phyloP scores from a whole-genome alignment of 37 sponge, comb jelly and placozoan species.

The Spongilla lacustris region DNA sequence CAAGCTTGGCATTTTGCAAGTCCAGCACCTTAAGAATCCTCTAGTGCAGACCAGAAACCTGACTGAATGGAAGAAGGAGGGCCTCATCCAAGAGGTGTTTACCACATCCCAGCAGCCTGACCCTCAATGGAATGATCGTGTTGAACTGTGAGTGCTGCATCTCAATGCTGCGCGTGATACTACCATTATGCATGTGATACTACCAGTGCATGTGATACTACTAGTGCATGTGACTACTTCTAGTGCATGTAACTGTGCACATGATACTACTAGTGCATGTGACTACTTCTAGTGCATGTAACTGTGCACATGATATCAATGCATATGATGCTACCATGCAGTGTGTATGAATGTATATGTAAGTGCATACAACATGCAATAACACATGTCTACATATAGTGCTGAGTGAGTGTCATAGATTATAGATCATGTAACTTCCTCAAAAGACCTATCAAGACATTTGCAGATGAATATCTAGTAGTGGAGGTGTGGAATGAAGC shows the following conservation, averaged over 20 bases:
- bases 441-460: conserved; percentile 22
- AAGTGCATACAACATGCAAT: too few relatives aligned
- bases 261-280: too few relatives aligned
- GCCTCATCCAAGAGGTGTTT: background rate
- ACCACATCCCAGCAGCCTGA: background rate
- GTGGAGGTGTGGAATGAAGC: conserved; percentile 44
- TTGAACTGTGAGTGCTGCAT: background rate
- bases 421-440: background rate
- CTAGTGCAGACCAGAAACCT: background rate
- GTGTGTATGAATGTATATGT: too few relatives aligned
- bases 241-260: too few relatives aligned
- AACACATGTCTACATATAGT: too few relatives aligned
- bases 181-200: background rate
- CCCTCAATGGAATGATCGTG: background rate
- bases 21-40: background rate
- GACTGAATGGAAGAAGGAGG: background rate
- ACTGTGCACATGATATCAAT: too few relatives aligned
- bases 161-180: background rate
- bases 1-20: background rate
- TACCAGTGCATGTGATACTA: too few relatives aligned
- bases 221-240: too few relatives aligned
- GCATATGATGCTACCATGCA: too few relatives aligned
- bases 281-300: too few relatives aligned
- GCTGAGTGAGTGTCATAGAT: background rate
- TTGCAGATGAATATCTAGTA: conserved; percentile 30